These are phyloP conservation scores for Ophion ellenae DNA, from an alignment of 2,888 invertebrate species.

Conservation along the genomic window DNA sequence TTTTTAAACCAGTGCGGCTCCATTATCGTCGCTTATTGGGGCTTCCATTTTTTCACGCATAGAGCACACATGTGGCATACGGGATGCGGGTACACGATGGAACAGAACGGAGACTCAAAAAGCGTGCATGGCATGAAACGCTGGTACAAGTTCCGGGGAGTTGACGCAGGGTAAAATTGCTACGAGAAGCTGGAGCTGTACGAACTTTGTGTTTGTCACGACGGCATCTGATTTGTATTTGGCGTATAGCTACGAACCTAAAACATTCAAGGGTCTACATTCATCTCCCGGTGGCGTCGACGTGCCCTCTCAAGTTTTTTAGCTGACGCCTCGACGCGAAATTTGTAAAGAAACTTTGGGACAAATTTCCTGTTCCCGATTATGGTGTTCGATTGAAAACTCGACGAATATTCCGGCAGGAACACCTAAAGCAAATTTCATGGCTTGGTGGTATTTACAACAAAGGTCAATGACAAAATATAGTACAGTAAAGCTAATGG, in stretches of 20 bases:
- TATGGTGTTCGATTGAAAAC: too few species aligned
- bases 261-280: background rate
- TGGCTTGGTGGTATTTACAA: too few species aligned
- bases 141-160: background rate
- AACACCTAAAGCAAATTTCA: too few species aligned
- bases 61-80: background rate
- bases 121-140: background rate
- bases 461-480: too few species aligned
- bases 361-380: background rate
- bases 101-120: background rate
- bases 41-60: background rate
- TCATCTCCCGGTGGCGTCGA: background rate
- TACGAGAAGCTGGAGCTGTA: background rate
- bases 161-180: background rate
- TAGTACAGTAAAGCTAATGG: too few species aligned
- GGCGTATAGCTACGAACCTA: background rate
- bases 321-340: background rate
- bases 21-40: background rate
- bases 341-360: background rate
- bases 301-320: background rate
- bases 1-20: background rate
- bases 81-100: background rate
- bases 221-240: background rate
- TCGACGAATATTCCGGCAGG: too few species aligned
- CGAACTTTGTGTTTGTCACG: background rate